Base-by-base conservation (phyloP, 2,888 invertebrate species). In the Noctua pronuba region DNA sequence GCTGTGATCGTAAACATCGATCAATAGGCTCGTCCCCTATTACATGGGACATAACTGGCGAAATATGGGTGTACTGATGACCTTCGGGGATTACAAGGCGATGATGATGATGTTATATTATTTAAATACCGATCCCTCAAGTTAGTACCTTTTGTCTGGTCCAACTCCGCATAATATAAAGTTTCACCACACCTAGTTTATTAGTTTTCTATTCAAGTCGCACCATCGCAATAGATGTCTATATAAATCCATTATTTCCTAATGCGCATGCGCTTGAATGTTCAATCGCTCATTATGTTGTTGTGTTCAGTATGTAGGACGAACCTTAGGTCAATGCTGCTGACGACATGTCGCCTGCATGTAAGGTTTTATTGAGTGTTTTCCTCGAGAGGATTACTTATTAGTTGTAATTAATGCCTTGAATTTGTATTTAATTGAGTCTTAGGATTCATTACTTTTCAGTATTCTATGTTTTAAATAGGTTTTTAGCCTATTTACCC, bases 291-390 rank as follows among this genome's bases (percentile, higher is more conserved):
- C 76, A 76, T 81, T 82, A 78, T 2, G 55, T 38, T 4, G 75
- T 79, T 82, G 76, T 4, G 60, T 38, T 7, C 60, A 24, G 70
- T 83, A 84, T 75, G 84, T 77, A 69, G 77, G 78, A 80, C 79
- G 83, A 28, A 75, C 49, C 72, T 73, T 38, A 31, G 86, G 83
- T 84, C 84, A 84, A 84, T 83, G 86, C 73, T 83, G 83, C 7
- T 73, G 83, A 73, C 75, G 83, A 71, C 79, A 71, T 72, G 58
- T 58, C 67, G 3, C 72, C 72, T n/a, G 78, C 66, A 52, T 66
- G 35, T 1, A 52, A 1, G 16, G 38, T 65, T 73, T 67, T n/a
- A 68, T 67, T 67, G 66, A 68, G 28, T 55, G 58, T 86, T 86
- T 75, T 86, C 84, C 84, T 83, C 41, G 75, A 71, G n/a, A 65